Evolutionary conservation across 2,888 invertebrate species (phyloP).

Genomic region (Andrena marginata): DNA sequence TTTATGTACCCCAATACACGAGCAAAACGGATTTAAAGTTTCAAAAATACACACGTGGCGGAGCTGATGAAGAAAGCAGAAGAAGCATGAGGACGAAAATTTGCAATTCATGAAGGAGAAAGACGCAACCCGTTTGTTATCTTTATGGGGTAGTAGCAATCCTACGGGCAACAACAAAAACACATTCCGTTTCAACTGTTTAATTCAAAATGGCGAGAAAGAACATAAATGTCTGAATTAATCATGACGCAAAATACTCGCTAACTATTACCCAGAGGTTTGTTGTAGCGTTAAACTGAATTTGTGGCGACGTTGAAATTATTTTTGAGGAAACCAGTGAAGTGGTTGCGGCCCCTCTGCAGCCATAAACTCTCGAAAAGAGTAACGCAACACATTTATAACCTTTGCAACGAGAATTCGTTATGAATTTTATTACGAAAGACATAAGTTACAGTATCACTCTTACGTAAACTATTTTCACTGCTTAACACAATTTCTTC

Average conservation of each 20-base stretch:
- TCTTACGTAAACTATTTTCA: slow-evolving; percentile 6
- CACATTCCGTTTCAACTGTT: slow-evolving; percentile 52
- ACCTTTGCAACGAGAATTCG: slow-evolving; percentile 9
- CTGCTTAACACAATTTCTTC: background rate
- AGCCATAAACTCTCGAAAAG: slow-evolving; percentile 6
- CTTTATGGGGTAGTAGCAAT: slow-evolving; percentile 50
- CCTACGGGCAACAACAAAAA: slow-evolving; percentile 54
- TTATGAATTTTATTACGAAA: slow-evolving; percentile 10
- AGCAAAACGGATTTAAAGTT: slow-evolving; percentile 44
- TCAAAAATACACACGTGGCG: slow-evolving; percentile 28
- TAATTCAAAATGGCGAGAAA: slow-evolving; percentile 58
- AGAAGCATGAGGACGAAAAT: slow-evolving; percentile 49
- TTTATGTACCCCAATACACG: background rate
- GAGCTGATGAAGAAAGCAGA: slow-evolving; percentile 44
- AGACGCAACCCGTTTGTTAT: slow-evolving; percentile 60
- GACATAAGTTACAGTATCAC: background rate
- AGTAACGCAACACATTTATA: background rate
- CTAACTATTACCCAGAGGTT: slow-evolving; percentile 38
- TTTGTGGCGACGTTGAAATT: slow-evolving; percentile 27
- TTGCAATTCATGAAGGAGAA: slow-evolving; percentile 64
- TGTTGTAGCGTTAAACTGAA: slow-evolving; percentile 22
- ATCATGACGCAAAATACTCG: slow-evolving; percentile 33
- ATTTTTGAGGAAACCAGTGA: slow-evolving; percentile 18
- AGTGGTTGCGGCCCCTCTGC: background rate
- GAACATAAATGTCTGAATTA: slow-evolving; percentile 57